Base-by-base conservation (phyloP, 2,888 invertebrate genomes). In the Sesia apiformis region DNA sequence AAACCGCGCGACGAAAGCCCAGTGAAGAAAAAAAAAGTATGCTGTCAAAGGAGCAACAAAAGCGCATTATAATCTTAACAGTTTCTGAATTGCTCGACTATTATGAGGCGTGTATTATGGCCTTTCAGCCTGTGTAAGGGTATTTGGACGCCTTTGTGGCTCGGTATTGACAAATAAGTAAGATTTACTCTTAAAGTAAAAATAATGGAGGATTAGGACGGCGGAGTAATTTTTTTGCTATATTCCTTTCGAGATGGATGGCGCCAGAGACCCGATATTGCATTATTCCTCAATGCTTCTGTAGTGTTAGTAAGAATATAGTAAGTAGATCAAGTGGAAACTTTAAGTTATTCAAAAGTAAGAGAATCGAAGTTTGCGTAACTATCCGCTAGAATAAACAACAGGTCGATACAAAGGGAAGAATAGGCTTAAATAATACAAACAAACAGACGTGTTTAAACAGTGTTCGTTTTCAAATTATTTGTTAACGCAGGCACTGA, bases 131-230 rank as follows among this genome's bases (percentile, higher is more conserved):
- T 84, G 78, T 81, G 83, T 86, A 78, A 80, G 77, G 84, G 88
- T 88, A 87, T 88, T 89, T 87, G 86, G 84, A 73, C 72, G 81
- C 84, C 81, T 81, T 89, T 89, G 87, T 89, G 87, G 87, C 80
- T 76, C 79, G 58, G 81, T 89, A 89, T 89, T 88, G 89, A 89
- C 89, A 89, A 89, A 89, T 89, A 89, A 86, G 81, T 81, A 81
- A 83, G 85, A 84, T 86, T 85, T 84, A 81, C 84, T 81, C 74
- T 70, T 75, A 76, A 77, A 79, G 81, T 65, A 81, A 84, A 81
- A 86, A 78, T 83, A 81, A 87, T 83, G 78, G 76, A 71, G 86
- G 89, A 89, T 89, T 89, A 89, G 80, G 74, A 73, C 65, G 78
- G 76, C 65, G 68, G 60, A 65, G 67, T 63, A 65, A 58, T 60